Evolutionary conservation across 2,888 invertebrate species (phyloP), one percentile per base, ranked within the genome.

Genomic region (Leptogaster cylindrica): DNA sequence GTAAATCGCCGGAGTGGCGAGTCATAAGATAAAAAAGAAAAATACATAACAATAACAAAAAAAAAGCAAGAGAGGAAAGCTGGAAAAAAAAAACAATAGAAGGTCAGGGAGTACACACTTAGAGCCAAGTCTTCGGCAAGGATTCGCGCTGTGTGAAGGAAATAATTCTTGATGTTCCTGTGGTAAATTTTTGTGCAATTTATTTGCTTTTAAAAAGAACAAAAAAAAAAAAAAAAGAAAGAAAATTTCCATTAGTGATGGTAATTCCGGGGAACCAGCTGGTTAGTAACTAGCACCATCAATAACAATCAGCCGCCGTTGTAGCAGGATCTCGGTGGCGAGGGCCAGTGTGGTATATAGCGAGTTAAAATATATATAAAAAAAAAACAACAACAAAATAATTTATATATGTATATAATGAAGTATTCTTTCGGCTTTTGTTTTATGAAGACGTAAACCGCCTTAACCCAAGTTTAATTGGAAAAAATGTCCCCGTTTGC

Each of bases 201-300:
- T 52, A 52, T 52, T 52, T 52, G 52, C 52, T 55, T 55, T 55
- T 55, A 55, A 55, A n/a, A n/a, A n/a, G n/a, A n/a, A n/a, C n/a
- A n/a, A n/a, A n/a, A n/a, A n/a, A n/a, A n/a, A n/a, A n/a, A n/a
- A n/a, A n/a, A n/a, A n/a, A n/a, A n/a, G n/a, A n/a, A n/a, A n/a
- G n/a, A n/a, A n/a, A 55, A 55, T 55, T 36, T 55, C 55, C 55
- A 36, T 55, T 36, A 55, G 39, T 14, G 39, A 55, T 55, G 55
- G 36, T 55, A 55, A 55, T 27, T 3, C 23, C 46, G 55, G 23
- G 8, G 14, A 4, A 23, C 23, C n/a, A 23, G 36, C 23, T 55
- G 36, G 36, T 18, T 18, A 36, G 39, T 20, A 55, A 36, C 55
- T 36, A 55, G n/a, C 36, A 36, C 39, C 36, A 55, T 55, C 55